A percentile compares a stretch with the other conserved stretches of the same genome.
phyloP scores from a whole-genome alignment of 2,888 invertebrate genomes.

The Ctena decussata region DNA sequence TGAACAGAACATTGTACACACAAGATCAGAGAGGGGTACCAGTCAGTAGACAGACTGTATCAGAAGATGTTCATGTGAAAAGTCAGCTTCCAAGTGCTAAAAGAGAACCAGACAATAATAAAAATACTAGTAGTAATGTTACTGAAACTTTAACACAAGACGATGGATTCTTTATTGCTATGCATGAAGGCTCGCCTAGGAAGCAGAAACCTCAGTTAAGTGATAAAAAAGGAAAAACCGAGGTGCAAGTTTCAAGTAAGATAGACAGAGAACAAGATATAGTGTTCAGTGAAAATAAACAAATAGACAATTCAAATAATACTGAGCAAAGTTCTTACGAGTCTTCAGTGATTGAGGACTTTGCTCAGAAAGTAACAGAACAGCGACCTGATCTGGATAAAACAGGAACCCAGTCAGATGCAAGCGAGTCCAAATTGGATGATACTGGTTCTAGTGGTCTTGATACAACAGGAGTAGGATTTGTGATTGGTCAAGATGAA shows the following conservation, averaged over 20 bases:
- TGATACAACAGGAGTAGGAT: conserved; percentile 81
- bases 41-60: conserved; percentile 23
- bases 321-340: conserved; percentile 25
- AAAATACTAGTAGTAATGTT: conserved; percentile 10
- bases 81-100: background rate
- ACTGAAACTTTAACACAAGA: conserved; percentile 18
- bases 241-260: background rate
- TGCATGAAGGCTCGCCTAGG: conserved; percentile 91
- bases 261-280: background rate
- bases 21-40: background rate
- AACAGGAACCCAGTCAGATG: background rate
- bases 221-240: conserved; percentile 27
- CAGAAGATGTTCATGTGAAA: background rate
- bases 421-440: conserved; percentile 1
- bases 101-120: conserved; percentile 7
- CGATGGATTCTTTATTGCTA: conserved; percentile 94
- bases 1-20: background rate
- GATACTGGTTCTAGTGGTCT: conserved; percentile 13
- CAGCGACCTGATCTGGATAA: conserved; percentile 1
- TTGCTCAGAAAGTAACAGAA: conserved; percentile 43
- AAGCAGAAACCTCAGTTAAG: conserved; percentile 27
- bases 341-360: conserved; percentile 61
- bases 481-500: conserved; percentile 91
- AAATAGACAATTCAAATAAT: background rate
- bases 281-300: background rate